Percentiles rank a stretch among this genome's conserved stretches.
Evolutionary conservation across 1,140 invertebrate genomes (phyloP).

Genomic region (Bombus polaris): DNA sequence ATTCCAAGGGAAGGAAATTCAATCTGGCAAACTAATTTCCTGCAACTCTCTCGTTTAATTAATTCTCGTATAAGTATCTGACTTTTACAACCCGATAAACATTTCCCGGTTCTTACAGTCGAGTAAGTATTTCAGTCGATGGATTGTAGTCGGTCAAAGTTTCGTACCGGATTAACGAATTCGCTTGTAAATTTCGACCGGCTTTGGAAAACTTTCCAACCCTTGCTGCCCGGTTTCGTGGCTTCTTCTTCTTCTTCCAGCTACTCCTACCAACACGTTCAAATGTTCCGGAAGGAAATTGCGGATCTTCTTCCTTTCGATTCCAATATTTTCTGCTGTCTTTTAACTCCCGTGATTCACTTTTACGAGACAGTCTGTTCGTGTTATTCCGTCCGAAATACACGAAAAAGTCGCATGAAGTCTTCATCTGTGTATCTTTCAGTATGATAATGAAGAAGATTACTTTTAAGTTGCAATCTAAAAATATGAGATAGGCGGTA

Average conservation of each 20-base stretch:
- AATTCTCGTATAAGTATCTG: not conserved
- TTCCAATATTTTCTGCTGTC: constrained; percentile 21
- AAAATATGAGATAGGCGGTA: too few species aligned
- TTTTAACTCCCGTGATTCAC: not conserved
- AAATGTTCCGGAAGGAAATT: constrained; percentile 31
- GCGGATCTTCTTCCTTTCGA: constrained; percentile 3
- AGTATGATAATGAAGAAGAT: too few species aligned
- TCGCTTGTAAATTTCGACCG: constrained; percentile 44
- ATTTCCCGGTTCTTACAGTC: not conserved
- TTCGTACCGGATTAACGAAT: constrained; percentile 31
- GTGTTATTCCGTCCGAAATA: not conserved
- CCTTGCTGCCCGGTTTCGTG: not conserved
- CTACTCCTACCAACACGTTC: not conserved
- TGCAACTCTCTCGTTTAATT: not conserved
- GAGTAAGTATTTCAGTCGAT: constrained; percentile 6
- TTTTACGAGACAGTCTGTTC: not conserved
- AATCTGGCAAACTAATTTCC: not conserved
- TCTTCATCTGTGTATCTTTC: too few species aligned
- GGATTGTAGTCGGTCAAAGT: constrained; percentile 12
- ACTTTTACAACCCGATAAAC: not conserved
- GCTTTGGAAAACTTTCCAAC: constrained; percentile 13
- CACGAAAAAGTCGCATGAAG: too few species aligned
- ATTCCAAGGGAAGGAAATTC: too few species aligned
- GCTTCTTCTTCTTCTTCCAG: constrained; percentile 3
- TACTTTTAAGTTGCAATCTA: too few species aligned